Base-by-base conservation (phyloP, 2,113 vertebrate species). In the Lamprotornis superbus region DNA sequence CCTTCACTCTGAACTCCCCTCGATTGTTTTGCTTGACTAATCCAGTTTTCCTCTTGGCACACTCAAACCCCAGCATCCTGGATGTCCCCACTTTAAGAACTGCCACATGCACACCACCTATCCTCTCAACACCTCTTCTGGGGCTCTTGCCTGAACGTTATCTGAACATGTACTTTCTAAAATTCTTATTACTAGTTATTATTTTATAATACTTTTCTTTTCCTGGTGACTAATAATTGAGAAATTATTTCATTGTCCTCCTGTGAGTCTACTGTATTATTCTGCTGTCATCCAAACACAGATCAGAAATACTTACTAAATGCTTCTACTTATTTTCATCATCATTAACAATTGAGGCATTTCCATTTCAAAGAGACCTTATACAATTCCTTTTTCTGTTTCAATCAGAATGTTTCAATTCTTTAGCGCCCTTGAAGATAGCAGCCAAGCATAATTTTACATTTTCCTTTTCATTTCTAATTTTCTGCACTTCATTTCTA, bases 331-430 rank as follows among this genome's bases (percentile, higher is more conserved):
- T 91, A 91, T 64, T 93, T 88, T 94, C 85, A 77, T 92, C 71
- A 67, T 83, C 86, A 87, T 92, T 93, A 94, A 94, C 69, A 94
- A 96, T 68, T 89, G 80, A 68, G 89, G 39, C 39, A 95, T 93
- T 97, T 97, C 91, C 89, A 97, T 95, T 97, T 96, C 90, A 96
- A 95, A 97, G 92, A 83, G 79, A 39, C 42, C 56, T 93, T 39
- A 77, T 22, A 88, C 71, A 93, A 91, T 85, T 64, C 21, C 19
- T 56, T 88, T n/a, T 70, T 89, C 87, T 86, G 50, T 94, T 92
- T 94, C 90, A 92, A 89, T 73, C 46, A 80, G 79, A 76, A 90
- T 33, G 59, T 81, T 92, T 86, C 42, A 92, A 86, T 67, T 67
- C 68, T 92, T 90, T 59, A 81, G 63, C 0, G 0, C 40, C 93